These are phyloP conservation scores for Virgularia gustaviana DNA, from an alignment of 92 coral and sea anemone genomes.

Conservation along the genomic window DNA sequence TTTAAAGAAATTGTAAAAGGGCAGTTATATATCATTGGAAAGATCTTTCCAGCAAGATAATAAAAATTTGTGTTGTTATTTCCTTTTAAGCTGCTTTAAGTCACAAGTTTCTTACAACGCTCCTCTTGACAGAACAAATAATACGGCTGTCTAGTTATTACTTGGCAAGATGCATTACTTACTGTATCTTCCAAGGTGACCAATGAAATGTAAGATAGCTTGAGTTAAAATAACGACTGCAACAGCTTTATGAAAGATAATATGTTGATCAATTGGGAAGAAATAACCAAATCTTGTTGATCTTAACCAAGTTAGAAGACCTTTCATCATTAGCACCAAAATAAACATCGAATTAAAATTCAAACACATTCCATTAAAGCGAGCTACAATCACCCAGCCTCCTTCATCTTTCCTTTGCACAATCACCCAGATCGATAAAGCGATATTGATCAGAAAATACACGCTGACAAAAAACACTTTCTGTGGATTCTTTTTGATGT, in stretches of 20 bases:
- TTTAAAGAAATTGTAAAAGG: too few species aligned
- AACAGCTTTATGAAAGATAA: slow-evolving; percentile 25
- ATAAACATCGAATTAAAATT: slow-evolving; percentile 27
- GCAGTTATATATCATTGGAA: too few species aligned
- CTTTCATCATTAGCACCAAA: slow-evolving; percentile 42
- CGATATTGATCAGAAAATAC: slow-evolving; percentile 18
- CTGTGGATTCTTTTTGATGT: slow-evolving; percentile 11
- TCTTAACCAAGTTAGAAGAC: slow-evolving; percentile 23
- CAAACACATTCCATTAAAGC: slow-evolving; percentile 30
- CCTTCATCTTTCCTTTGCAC: slow-evolving; percentile 15
- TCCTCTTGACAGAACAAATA: too few species aligned
- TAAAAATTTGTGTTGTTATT: too few species aligned
- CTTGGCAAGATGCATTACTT: background rate
- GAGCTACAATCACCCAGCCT: slow-evolving; percentile 29
- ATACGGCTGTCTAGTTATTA: too few species aligned
- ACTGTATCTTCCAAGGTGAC: slow-evolving; percentile 33
- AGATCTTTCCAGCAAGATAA: too few species aligned
- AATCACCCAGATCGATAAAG: slow-evolving; percentile 19
- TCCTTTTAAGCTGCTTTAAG: too few species aligned
- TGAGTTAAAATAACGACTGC: slow-evolving; percentile 19
- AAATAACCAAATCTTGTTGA: background rate
- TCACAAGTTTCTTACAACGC: too few species aligned
- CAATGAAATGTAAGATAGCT: slow-evolving; percentile 30
- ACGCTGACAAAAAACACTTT: slow-evolving; percentile 22
- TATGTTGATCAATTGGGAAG: slow-evolving; percentile 31